Evolutionary conservation across 2,888 invertebrate species (phyloP).

Genomic region (Cerceris ruficornis): DNA sequence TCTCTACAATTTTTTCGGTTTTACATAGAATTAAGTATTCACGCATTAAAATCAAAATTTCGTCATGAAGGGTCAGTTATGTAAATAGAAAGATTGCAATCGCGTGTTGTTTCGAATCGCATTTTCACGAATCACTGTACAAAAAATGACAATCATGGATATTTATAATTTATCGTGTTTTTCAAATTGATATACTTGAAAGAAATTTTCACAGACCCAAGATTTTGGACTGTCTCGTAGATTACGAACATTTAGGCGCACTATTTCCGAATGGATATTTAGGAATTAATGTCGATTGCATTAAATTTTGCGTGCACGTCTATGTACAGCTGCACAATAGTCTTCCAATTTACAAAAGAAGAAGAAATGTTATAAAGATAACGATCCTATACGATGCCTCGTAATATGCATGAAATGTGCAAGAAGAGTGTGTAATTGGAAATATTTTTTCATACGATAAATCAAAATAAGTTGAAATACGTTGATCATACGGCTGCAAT

Average conservation of each 20-base stretch:
- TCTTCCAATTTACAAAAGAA: conserved; percentile 35
- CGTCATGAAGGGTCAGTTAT: conserved; percentile 44
- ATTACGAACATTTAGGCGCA: too few relatives aligned
- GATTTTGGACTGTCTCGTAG: too few relatives aligned
- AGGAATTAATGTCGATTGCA: background rate
- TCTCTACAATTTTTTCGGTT: background rate
- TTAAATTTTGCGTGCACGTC: background rate
- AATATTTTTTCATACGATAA: conserved; percentile 26
- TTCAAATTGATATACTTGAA: background rate
- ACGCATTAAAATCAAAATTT: conserved; percentile 37
- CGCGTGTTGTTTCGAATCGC: conserved; percentile 23
- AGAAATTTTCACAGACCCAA: too few relatives aligned
- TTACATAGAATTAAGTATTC: conserved; percentile 25
- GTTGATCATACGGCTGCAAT: conserved; percentile 12
- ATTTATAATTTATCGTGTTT: conserved; percentile 26
- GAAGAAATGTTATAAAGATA: background rate
- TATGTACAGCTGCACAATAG: conserved; percentile 16
- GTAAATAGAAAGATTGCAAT: conserved; percentile 51
- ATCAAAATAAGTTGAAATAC: conserved; percentile 42
- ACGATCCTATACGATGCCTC: background rate
- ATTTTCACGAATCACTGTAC: conserved; percentile 17
- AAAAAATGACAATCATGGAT: conserved; percentile 37
- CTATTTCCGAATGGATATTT: conserved; percentile 25
- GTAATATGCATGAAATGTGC: conserved; percentile 27
- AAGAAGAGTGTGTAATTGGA: conserved; percentile 21